Base-by-base conservation (phyloP, 2,888 invertebrate genomes). In the Brachylomia viminalis region DNA sequence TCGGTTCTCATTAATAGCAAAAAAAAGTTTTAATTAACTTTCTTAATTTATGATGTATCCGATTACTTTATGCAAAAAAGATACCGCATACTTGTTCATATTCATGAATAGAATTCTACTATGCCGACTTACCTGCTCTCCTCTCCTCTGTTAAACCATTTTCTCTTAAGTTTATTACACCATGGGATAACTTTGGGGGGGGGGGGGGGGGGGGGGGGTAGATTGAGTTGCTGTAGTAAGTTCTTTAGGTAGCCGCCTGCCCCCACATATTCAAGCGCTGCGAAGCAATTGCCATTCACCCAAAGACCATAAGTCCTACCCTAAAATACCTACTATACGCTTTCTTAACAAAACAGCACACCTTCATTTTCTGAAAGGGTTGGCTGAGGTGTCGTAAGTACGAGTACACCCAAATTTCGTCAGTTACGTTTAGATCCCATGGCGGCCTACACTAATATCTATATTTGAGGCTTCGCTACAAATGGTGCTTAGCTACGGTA, bases 11-110 rank as follows among this genome's bases (percentile, higher is more conserved):
- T 45, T 80, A 52, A n/a, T 20, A 56, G 15, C 38, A 78, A 72
- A 42, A 27, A 59, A 54, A 82, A 80, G 45, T 59, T 68, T 11
- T 58, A 65, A 66, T 23, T 69, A 69, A 66, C 47, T 61, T 66
- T 83, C 42, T 10, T 47, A 80, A 80, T 77, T 78, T 78, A 73
- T 70, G 45, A 59, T 82, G 11, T 75, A 52, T 81, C 45, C 17
- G 15, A 52, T 45, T 15, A 45, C 20, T 54, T 47, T 62, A 49
- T 38, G 45, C 10, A 61, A 30, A 11, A 77, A 42, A 52, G 30
- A 42, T 52, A 75, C 17, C 2, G 4, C 56, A 71, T n/a, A 42
- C 42, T 30, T 59, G 30, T 13, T 56, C 23, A 23, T 2, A 42
- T 56, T 27, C 27, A 66, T 5, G 27, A 69, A 27, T 52, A 49